Base-by-base conservation (phyloP, 2,888 invertebrate species). In the Leptinotarsa haldemani region DNA sequence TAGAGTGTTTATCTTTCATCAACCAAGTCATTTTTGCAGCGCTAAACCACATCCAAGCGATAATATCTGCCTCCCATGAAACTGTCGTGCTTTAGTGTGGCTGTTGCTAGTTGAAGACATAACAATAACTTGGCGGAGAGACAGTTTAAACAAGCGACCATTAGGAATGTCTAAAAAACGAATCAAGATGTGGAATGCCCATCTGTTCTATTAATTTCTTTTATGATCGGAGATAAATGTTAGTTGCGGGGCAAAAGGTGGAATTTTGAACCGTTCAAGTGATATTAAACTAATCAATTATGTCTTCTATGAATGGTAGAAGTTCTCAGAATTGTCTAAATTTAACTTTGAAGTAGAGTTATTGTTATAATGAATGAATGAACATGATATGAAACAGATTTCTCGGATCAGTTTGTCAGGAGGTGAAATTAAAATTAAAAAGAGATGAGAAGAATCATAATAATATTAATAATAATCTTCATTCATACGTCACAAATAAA, bases 61-160 rank as follows among this genome's bases (percentile, higher is more conserved):
- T 61, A 3, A 30, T 30, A 61, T 61, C 61, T 30, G 20, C 20
- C 18, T 61, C 16, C 4, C 13, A 61, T 30, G 18, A 61, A 61
- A 30, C 30, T n/a, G 15, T 30, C 20, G 9, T 15, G 15, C 61
- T 25, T 61, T 25, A 61, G 4, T 56, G 22, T 18, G 9, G 20
- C 22, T 56, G 56, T 56, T 56, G 13, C 20, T 20, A 20, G 9
- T 22, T 18, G 13, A 56, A 56, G 20, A 22, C 15, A 56, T 56
- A 56, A 56, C 56, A 56, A 56, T 56, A 56, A 56, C 56, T 56
- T 56, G 20, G 52, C 52, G 3, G 56, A 56, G 56, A 61, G 61
- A 25, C 16, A 25, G 30, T 25, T 61, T 9, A 4, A 61, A 61
- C 30, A n/a, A 25, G 61, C 13, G 12, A 25, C 16, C 30, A 13